phyloP scores from a whole-genome alignment of 1,140 invertebrate species.

The Apis laboriosa region DNA sequence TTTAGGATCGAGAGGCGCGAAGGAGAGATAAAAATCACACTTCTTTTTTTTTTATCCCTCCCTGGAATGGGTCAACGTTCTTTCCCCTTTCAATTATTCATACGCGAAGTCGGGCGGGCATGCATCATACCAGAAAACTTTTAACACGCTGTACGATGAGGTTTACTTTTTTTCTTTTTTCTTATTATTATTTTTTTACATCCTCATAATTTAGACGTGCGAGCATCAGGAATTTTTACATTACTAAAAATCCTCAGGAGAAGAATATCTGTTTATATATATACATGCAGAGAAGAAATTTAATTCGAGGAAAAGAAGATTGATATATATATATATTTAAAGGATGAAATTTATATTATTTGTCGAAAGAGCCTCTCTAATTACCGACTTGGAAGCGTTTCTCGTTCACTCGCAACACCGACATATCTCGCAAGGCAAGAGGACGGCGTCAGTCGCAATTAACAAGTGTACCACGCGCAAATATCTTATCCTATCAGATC shows the following conservation, averaged over 20 bases:
- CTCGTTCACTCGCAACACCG: too few relatives aligned
- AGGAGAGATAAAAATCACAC: background rate
- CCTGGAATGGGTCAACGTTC: background rate
- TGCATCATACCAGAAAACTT: slow-evolving; percentile 31
- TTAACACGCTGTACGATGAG: background rate
- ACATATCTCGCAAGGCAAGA: too few relatives aligned
- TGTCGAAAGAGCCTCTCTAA: too few relatives aligned
- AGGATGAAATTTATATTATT: background rate
- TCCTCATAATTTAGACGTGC: slow-evolving; percentile 33
- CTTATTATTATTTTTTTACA: background rate
- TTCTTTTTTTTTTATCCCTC: background rate
- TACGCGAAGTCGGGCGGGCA: slow-evolving; percentile 23
- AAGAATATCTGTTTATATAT: background rate
- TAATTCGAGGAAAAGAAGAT: too few relatives aligned
- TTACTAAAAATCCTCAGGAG: slow-evolving; percentile 6
- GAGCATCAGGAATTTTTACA: slow-evolving; percentile 20
- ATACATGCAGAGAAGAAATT: too few relatives aligned
- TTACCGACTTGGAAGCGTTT: too few relatives aligned
- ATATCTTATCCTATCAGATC: too few relatives aligned
- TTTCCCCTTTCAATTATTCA: slow-evolving; percentile 45
- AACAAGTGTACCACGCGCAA: too few relatives aligned
- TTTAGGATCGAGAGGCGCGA: too few relatives aligned
- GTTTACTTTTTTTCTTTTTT: background rate
- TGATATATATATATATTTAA: too few relatives aligned
- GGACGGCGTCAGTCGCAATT: too few relatives aligned